A percentile compares a stretch with the other conserved stretches of the same genome.
These are phyloP conservation scores for Zootoca vivipara DNA, from an alignment of 2,113 vertebrate genomes.

Conservation along the genomic window DNA sequence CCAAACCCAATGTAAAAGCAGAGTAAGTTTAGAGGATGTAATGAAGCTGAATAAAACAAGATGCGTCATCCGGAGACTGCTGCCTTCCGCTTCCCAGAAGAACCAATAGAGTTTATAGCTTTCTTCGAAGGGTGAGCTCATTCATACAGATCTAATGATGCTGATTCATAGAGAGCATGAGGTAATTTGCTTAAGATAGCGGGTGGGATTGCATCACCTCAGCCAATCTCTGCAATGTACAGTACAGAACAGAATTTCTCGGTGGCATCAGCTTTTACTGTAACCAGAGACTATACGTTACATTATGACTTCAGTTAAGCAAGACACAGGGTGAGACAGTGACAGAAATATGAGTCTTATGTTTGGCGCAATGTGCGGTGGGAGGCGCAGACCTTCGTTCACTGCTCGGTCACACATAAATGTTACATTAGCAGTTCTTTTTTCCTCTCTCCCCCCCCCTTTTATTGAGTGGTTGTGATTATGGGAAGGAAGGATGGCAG, in stretches of 20 bases:
- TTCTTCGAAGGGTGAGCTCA: constrained; percentile 76
- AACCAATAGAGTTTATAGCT: constrained; percentile 42
- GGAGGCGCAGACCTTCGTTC: not conserved
- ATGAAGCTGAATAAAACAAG: constrained; percentile 33
- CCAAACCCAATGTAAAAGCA: not conserved
- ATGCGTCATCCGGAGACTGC: constrained; percentile 29
- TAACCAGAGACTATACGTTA: constrained; percentile 60
- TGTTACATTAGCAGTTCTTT: not conserved
- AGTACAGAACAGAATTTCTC: constrained; percentile 70
- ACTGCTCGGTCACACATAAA: not conserved
- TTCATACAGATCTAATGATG: constrained; percentile 76
- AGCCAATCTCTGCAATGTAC: constrained; percentile 59
- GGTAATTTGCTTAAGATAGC: constrained; percentile 73
- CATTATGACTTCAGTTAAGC: constrained; percentile 40
- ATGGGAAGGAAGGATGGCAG: not conserved
- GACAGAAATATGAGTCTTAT: constrained; percentile 27
- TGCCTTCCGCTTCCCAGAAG: constrained; percentile 59
- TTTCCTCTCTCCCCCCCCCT: not conserved
- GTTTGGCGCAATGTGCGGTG: not conserved
- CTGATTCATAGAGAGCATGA: constrained; percentile 79
- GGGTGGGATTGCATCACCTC: constrained; percentile 72
- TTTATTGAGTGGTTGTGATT: not conserved
- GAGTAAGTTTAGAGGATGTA: constrained; percentile 22
- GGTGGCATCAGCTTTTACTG: constrained; percentile 74
- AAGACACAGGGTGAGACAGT: constrained; percentile 8